A percentile compares a stretch with the other conserved stretches of the same genome.
These are phyloP conservation scores for Siniperca undulata DNA, from an alignment of 2,797 vertebrate genomes.

Conservation along the genomic window DNA sequence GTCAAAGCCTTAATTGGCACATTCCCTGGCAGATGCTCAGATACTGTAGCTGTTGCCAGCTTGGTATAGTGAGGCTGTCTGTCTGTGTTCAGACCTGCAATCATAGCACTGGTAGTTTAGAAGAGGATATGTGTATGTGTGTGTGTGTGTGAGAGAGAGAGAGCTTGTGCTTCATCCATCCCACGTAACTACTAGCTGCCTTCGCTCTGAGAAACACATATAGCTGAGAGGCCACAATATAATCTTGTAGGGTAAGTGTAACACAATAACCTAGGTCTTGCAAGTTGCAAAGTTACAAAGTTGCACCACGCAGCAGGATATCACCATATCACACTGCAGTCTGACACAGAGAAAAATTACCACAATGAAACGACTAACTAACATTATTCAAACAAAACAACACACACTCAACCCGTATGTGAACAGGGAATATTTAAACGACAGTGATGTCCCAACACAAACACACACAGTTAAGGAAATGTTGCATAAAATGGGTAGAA, in stretches of 20 bases:
- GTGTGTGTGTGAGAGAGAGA: neutral
- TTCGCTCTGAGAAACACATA: conserved; percentile 15
- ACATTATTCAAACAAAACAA: neutral
- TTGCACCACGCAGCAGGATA: no score
- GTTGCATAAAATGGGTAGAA: neutral
- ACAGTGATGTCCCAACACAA: neutral
- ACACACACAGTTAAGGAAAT: neutral
- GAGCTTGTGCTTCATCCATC: conserved; percentile 2
- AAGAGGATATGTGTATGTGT: neutral
- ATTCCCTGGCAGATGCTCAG: conserved; percentile 68
- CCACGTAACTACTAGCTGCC: conserved; percentile 44
- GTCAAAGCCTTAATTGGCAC: conserved; percentile 66
- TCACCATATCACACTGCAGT: neutral
- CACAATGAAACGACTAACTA: neutral
- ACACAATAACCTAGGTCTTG: neutral
- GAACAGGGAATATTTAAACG: neutral
- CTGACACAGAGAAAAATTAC: neutral
- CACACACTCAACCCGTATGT: no score
- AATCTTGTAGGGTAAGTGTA: conserved; percentile 2
- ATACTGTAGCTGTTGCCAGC: conserved; percentile 48
- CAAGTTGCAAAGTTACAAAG: neutral
- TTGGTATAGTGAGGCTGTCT: conserved; percentile 24
- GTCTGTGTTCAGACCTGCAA: conserved; percentile 65
- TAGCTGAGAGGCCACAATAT: neutral
- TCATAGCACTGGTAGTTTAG: conserved; percentile 55